phyloP scores from a whole-genome alignment of 2,113 vertebrate genomes.

The Phalacrocorax aristotelis region DNA sequence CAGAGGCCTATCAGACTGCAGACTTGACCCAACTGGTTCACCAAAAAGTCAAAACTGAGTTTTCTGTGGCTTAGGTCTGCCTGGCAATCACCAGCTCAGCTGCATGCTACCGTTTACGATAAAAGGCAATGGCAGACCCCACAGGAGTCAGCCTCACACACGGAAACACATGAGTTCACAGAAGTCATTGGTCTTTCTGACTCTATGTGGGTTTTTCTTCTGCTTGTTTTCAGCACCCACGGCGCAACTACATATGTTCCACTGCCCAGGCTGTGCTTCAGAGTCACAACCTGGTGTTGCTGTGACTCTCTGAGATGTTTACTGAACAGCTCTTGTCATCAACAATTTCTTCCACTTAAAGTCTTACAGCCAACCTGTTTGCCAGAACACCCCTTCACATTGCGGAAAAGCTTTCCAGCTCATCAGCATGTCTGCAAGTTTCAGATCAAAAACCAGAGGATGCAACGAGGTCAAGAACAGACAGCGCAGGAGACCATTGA shows the following conservation, averaged over 20 bases:
- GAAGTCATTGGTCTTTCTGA: background rate
- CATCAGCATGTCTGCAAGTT: background rate
- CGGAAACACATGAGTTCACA: background rate
- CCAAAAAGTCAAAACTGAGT: background rate
- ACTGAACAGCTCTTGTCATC: background rate
- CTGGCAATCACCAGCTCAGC: background rate
- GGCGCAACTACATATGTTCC: background rate
- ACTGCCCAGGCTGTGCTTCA: background rate
- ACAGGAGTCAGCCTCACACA: background rate
- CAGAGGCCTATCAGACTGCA: background rate
- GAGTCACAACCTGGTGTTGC: background rate
- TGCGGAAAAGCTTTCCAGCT: background rate
- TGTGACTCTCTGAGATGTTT: background rate
- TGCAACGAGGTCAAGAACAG: background rate
- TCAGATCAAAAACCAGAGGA: background rate
- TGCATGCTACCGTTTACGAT: background rate
- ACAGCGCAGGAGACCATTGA: background rate
- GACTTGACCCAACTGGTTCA: background rate
- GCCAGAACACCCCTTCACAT: background rate
- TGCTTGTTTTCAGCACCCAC: background rate
- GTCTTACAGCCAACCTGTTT: background rate
- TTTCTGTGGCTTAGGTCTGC: background rate
- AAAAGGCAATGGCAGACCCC: background rate
- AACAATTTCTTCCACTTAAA: background rate
- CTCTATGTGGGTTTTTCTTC: background rate